Percentiles rank a stretch among this genome's conserved stretches.
Evolutionary conservation across 2,888 invertebrate species (phyloP).

Genomic region (Tolmerus cingulatus): DNA sequence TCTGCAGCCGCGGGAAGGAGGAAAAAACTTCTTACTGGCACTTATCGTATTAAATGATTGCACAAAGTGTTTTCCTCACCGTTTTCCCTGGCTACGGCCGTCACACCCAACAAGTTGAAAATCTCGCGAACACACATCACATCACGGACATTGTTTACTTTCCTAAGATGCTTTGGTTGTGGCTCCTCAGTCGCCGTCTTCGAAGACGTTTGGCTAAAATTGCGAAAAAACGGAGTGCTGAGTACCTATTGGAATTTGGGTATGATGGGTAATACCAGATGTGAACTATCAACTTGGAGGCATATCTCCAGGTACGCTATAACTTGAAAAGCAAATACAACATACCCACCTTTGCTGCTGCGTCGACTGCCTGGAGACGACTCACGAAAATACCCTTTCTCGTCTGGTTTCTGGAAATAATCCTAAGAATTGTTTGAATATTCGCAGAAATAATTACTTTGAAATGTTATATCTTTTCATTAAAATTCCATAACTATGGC

Average conservation of each 20-base stretch:
- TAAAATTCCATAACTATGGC: constrained; percentile 20
- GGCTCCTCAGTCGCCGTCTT: neutral
- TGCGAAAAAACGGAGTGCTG: neutral
- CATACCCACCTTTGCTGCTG: neutral
- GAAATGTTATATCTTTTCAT: constrained; percentile 30
- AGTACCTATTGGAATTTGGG: neutral
- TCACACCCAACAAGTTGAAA: constrained; percentile 45
- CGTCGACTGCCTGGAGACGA: neutral
- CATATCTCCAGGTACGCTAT: neutral
- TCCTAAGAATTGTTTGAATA: constrained; percentile 18
- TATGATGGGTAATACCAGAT: neutral
- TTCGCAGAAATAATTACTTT: constrained; percentile 22
- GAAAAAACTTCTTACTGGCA: constrained; percentile 40
- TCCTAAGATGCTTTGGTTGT: constrained; percentile 19
- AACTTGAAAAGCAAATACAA: neutral
- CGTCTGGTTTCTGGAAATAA: neutral
- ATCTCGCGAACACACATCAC: constrained; percentile 23
- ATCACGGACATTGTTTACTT: neutral
- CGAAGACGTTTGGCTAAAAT: neutral
- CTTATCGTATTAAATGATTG: constrained; percentile 47
- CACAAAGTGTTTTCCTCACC: constrained; percentile 30
- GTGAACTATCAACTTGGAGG: neutral
- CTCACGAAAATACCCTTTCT: neutral
- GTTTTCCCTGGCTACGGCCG: constrained; percentile 22
- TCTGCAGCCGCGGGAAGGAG: neutral